Conservation (phyloP, 1,140 invertebrate genomes). For the Phortica variegata region DNA sequence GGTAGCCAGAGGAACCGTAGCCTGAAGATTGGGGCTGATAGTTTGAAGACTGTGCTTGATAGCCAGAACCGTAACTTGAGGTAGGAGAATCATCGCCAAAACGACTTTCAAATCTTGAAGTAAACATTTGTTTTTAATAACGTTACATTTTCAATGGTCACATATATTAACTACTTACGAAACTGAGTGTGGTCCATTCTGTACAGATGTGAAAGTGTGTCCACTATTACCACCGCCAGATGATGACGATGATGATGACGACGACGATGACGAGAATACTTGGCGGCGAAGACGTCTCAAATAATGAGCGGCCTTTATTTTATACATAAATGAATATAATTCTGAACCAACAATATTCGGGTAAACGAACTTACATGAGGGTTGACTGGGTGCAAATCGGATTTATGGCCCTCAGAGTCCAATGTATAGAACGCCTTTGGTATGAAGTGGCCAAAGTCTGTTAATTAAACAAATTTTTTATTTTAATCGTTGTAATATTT, state of each 20-base stretch:
- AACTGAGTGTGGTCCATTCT: conserved; percentile 1
- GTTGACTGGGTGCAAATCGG: conserved; percentile 36
- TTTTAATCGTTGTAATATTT: background rate
- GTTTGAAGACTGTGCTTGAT: conserved; percentile 5
- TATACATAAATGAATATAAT: conserved; percentile 2
- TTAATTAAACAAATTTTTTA: conserved; percentile 1
- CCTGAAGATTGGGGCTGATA: background rate
- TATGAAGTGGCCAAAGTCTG: conserved; percentile 44
- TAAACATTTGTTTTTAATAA: too few species aligned
- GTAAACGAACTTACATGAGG: conserved; percentile 15
- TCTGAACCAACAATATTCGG: too few species aligned
- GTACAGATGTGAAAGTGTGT: conserved; percentile 2
- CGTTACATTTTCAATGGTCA: too few species aligned
- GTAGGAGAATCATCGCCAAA: conserved; percentile 30
- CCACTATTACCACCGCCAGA: conserved; percentile 24
- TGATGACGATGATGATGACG: conserved; percentile 33
- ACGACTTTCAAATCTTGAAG: conserved; percentile 11
- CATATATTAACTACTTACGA: too few species aligned
- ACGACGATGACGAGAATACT: conserved; percentile 14
- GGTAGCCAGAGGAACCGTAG: conserved; percentile 13
- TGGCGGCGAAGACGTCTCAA: conserved; percentile 46
- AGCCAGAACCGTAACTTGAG: background rate
- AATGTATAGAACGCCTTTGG: conserved; percentile 42
- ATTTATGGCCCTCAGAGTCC: conserved; percentile 41
- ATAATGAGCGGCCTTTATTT: conserved; percentile 20